Conservation (phyloP, 2,888 invertebrate species). For the Adineta ricciae region DNA sequence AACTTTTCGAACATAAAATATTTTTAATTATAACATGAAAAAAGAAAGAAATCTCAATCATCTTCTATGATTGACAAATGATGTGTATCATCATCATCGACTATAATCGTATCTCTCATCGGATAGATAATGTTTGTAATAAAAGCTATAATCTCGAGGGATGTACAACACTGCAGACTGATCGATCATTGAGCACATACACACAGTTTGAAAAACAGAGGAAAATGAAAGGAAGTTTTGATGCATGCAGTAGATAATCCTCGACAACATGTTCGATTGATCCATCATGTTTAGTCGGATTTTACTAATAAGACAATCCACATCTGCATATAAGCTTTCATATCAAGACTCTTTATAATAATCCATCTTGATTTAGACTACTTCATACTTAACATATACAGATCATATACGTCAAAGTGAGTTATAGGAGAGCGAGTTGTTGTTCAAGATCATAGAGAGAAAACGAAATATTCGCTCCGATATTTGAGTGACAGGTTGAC, state of each 20-base stretch:
- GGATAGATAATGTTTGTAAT: not conserved
- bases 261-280: not conserved
- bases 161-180: not conserved
- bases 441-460: too few species aligned
- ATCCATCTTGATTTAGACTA: not conserved
- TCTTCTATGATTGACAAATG: not conserved
- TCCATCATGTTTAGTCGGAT: not conserved
- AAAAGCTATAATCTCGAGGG: not conserved
- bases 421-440: not conserved
- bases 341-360: not conserved
- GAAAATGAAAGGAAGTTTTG: not conserved
- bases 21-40: not conserved
- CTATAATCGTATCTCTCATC: not conserved
- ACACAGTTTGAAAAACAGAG: not conserved
- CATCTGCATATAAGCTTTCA: not conserved
- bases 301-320: not conserved
- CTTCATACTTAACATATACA: not conserved
- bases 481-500: too few species aligned
- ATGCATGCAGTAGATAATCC: not conserved
- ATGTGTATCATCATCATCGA: not conserved
- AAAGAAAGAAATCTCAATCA: not conserved
- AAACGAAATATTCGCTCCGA: too few species aligned
- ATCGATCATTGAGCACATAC: not conserved
- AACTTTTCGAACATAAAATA: not conserved
- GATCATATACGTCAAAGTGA: not conserved